Evolutionary conservation across 2,888 invertebrate genomes (phyloP).

Genomic region (Trachelus stipa): DNA sequence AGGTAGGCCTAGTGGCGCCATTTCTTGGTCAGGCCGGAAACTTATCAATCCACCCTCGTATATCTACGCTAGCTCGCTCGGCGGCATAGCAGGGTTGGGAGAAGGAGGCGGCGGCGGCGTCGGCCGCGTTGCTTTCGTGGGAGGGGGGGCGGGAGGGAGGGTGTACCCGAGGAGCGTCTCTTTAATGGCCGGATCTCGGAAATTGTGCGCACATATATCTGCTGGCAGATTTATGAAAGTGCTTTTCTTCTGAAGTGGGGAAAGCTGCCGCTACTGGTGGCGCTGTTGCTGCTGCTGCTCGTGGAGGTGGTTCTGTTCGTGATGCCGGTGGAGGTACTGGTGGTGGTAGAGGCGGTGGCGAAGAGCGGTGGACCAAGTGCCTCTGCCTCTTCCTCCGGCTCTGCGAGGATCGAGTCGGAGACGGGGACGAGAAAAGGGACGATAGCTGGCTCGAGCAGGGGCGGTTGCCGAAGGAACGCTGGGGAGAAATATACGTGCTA

Average conservation of each 20-base stretch:
- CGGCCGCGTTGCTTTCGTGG: constrained; percentile 28
- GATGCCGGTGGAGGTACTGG: constrained; percentile 31
- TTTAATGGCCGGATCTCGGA: constrained; percentile 91
- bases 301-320: constrained; percentile 3
- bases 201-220: constrained; percentile 92
- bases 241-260: constrained; percentile 73
- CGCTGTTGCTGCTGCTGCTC: constrained; percentile 37
- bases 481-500: constrained; percentile 34
- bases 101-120: constrained; percentile 32
- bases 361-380: constrained; percentile 28
- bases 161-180: constrained; percentile 68
- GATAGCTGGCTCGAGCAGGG: constrained; percentile 11
- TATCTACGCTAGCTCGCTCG: constrained; percentile 44
- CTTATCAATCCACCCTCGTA: too few species aligned
- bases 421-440: constrained; percentile 18
- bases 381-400: constrained; percentile 25
- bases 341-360: constrained; percentile 27
- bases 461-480: constrained; percentile 10
- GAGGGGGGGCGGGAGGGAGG: constrained; percentile 33
- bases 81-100: constrained; percentile 33
- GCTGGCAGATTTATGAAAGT: constrained; percentile 91
- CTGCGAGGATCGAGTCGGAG: constrained; percentile 67
- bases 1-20: too few species aligned
- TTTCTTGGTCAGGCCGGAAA: too few species aligned
- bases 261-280: constrained; percentile 58